Conservation (phyloP, 2,797 vertebrate species). For the Gila robusta region DNA sequence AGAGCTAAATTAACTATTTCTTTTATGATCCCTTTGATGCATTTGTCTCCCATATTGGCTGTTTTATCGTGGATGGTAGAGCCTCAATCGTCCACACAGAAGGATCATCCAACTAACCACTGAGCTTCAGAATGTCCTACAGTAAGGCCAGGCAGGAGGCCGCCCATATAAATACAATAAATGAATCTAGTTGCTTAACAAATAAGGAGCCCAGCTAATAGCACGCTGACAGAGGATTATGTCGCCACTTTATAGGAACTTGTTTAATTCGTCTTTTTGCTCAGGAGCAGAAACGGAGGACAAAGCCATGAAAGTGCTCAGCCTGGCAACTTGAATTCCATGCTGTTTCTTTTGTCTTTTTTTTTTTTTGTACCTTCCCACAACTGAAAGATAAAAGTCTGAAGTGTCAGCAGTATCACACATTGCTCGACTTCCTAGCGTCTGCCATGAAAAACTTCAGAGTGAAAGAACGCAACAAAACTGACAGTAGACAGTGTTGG, state of each 20-base stretch:
- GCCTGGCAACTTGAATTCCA: slow-evolving; percentile 58
- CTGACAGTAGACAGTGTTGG: background rate
- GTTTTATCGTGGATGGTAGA: slow-evolving; percentile 69
- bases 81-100: slow-evolving; percentile 70
- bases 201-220: slow-evolving; percentile 75
- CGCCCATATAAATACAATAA: slow-evolving; percentile 72
- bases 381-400: slow-evolving; percentile 58
- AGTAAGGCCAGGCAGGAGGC: slow-evolving; percentile 68
- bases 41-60: slow-evolving; percentile 37
- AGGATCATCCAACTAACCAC: slow-evolving; percentile 71
- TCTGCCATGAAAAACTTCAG: slow-evolving; percentile 54
- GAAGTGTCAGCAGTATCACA: slow-evolving; percentile 71
- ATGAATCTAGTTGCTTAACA: slow-evolving; percentile 75
- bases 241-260: slow-evolving; percentile 67
- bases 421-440: slow-evolving; percentile 60
- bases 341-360: slow-evolving; percentile 22
- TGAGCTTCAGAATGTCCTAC: slow-evolving; percentile 60
- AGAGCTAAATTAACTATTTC: slow-evolving; percentile 70
- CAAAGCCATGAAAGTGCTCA: slow-evolving; percentile 63
- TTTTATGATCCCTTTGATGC: slow-evolving; percentile 57
- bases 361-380: slow-evolving; percentile 19
- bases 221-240: slow-evolving; percentile 70
- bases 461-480: slow-evolving; percentile 59
- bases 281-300: slow-evolving; percentile 38
- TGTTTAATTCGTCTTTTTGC: slow-evolving; percentile 71